Evolutionary conservation across 2,888 invertebrate species (phyloP).

Genomic region (Dasysyrphus tricinctus): DNA sequence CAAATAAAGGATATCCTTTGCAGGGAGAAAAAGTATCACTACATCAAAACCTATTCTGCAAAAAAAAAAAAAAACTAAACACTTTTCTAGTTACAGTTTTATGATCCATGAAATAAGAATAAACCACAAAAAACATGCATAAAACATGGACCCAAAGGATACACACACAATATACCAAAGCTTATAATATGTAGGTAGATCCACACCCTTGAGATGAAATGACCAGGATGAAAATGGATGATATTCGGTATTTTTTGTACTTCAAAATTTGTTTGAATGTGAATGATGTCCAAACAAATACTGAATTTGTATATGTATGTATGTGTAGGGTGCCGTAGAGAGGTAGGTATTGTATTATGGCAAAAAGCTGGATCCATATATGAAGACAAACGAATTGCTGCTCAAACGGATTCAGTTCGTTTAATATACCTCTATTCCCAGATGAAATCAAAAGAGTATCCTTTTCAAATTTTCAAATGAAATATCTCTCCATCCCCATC

Average conservation of each 20-base stretch:
- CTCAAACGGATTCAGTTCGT: constrained; percentile 46
- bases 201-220: constrained; percentile 34
- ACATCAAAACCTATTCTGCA: constrained; percentile 14
- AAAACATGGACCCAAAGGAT: constrained; percentile 52
- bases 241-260: constrained; percentile 30
- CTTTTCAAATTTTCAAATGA: constrained; percentile 60
- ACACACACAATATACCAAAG: neutral
- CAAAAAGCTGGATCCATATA: constrained; percentile 1
- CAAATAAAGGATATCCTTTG: constrained; percentile 16
- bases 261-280: constrained; percentile 42
- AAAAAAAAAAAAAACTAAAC: constrained; percentile 16
- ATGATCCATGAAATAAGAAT: constrained; percentile 69
- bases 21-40: neutral
- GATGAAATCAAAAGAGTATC: constrained; percentile 61
- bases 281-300: constrained; percentile 50
- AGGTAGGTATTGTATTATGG: constrained; percentile 1
- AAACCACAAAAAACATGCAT: constrained; percentile 64
- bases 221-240: constrained; percentile 26
- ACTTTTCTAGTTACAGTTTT: constrained; percentile 29
- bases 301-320: neutral
- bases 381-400: constrained; percentile 19
- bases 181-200: neutral
- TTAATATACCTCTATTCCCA: constrained; percentile 36
- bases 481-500: constrained; percentile 32
- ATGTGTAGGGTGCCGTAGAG: no score